phyloP scores from a whole-genome alignment of 2,113 vertebrate species.

The Bettongia penicillata region DNA sequence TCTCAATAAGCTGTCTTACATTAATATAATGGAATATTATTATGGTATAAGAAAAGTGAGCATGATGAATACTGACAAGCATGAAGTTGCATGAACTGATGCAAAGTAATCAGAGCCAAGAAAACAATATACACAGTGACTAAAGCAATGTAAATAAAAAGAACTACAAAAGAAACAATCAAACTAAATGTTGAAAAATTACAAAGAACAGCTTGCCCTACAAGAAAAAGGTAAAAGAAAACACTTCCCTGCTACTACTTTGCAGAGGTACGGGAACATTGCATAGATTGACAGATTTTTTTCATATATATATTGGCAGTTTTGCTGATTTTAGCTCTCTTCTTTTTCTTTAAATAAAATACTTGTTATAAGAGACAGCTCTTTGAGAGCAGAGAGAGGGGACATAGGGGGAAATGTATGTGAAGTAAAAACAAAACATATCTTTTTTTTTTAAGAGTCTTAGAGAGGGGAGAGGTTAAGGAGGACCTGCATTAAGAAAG shows the following conservation, averaged over 20 bases:
- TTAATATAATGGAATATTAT: background rate
- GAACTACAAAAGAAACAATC: too few species aligned
- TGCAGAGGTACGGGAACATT: too few species aligned
- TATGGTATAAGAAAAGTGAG: background rate
- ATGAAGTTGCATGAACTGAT: background rate
- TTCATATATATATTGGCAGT: too few species aligned
- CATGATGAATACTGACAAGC: background rate
- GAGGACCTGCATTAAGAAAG: background rate
- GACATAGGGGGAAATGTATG: too few species aligned
- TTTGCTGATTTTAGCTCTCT: too few species aligned
- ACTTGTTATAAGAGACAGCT: too few species aligned
- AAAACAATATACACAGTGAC: background rate
- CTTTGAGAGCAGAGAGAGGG: background rate
- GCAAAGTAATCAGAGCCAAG: background rate
- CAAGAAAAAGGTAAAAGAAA: background rate
- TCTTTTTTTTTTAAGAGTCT: background rate
- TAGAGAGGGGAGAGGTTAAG: fast-evolving
- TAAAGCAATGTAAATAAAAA: background rate
- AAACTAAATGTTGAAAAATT: too few species aligned
- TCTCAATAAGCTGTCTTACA: background rate
- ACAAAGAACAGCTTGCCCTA: background rate
- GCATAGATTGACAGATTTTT: too few species aligned
- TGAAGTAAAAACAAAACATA: too few species aligned
- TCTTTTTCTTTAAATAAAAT: too few species aligned
- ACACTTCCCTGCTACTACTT: too few species aligned